Evolutionary conservation across 2,888 invertebrate genomes (phyloP), one percentile per base, ranked within the genome.

Genomic region (Crematogaster levior): DNA sequence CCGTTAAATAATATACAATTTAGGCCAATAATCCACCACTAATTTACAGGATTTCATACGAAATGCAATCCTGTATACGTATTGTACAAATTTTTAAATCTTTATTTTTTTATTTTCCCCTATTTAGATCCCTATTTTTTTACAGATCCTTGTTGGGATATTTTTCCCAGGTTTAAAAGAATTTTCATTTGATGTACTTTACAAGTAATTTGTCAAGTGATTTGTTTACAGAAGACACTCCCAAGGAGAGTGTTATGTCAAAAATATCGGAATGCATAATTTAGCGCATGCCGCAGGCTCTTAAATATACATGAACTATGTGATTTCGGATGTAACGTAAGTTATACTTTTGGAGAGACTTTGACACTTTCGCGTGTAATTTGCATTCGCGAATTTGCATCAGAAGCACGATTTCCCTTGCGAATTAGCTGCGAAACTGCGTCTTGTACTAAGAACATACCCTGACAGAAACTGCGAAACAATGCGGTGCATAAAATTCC

Each of bases 331-430:
- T 46, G 75, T 75, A 63, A 75, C 75, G 75, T 63, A 75, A 81
- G 81, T 75, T 75, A 81, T 81, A 81, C 81, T 81, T 81, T 81
- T 43, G 56, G 43, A 34, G 77, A 82, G 65, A 82, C 77, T 82
- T 82, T 77, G 82, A 77, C 82, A 82, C 82, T 77, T 82, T 77
- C 66, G 77, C 77, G 65, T 63, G 75, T 75, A 82, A 82, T 82
- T 82, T 82, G 65, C 77, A 77, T 77, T 68, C 53, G 70, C 82
- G 61, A 79, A 79, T 82, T 79, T 82, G 80, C 80, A 82, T 82
- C 68, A 79, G 65, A 70, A 82, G 53, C 82, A 53, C 70, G 80
- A 80, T 82, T 82, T 82, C 82, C 82, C 82, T 68, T 82, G 82
- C 82, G 80, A 61, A 82, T 82, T 82, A 82, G 82, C 60, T 68